A percentile compares a stretch with the other conserved stretches of the same genome.
Evolutionary conservation across 2,888 invertebrate genomes (phyloP).

Genomic region (Onthophagus sagittarius): DNA sequence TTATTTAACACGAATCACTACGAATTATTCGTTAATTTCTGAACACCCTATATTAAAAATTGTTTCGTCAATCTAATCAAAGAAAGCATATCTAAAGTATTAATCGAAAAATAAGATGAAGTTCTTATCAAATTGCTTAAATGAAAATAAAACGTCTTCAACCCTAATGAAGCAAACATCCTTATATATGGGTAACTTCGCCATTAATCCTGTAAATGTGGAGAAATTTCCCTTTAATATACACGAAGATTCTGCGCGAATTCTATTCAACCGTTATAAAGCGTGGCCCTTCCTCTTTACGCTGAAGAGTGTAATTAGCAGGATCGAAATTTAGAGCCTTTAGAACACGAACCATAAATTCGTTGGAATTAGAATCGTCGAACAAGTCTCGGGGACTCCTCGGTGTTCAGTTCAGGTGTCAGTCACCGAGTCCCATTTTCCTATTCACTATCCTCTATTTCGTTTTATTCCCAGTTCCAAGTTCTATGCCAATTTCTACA

Average conservation of each 20-base stretch:
- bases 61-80: no score
- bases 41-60: no score
- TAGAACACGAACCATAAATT: background rate
- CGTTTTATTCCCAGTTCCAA: background rate
- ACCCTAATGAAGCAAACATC: background rate
- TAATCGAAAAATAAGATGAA: no score
- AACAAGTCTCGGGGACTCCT: background rate
- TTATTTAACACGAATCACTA: no score
- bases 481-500: background rate
- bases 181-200: background rate
- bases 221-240: background rate
- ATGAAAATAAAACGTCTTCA: background rate
- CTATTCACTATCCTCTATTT: background rate
- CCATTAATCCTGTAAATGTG: background rate
- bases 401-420: background rate
- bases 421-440: background rate
- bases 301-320: background rate
- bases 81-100: no score
- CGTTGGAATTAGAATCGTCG: background rate
- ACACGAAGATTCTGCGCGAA: background rate
- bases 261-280: background rate
- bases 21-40: no score
- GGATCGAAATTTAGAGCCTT: background rate
- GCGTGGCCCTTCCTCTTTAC: background rate
- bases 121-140: background rate